These are phyloP conservation scores for Solenopsis fugax DNA, from an alignment of 1,140 invertebrate genomes.

Conservation along the genomic window DNA sequence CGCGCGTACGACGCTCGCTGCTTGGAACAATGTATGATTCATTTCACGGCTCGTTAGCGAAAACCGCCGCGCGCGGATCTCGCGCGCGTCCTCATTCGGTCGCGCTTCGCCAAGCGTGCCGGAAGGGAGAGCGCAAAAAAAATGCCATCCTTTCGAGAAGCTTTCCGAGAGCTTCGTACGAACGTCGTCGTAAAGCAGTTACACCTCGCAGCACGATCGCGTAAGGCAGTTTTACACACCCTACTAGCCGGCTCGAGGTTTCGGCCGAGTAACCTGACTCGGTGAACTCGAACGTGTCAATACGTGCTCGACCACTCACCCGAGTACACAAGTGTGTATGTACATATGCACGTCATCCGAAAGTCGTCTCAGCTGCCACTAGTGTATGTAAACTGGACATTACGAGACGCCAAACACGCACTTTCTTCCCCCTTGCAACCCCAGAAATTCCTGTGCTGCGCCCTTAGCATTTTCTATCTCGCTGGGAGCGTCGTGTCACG, in stretches of 20 bases:
- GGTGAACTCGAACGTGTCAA: slow-evolving; percentile 21
- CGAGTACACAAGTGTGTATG: not conserved
- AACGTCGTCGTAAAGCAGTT: not conserved
- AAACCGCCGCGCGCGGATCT: slow-evolving; percentile 33
- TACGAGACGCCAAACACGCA: slow-evolving; percentile 19
- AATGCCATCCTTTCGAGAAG: not conserved
- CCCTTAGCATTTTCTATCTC: not conserved
- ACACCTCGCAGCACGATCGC: not conserved
- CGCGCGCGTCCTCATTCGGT: slow-evolving; percentile 34
- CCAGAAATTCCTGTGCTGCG: not conserved
- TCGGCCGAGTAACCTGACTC: slow-evolving; percentile 42
- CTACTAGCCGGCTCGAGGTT: slow-evolving; percentile 4
- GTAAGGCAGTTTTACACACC: slow-evolving; percentile 33
- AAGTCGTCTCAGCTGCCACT: not conserved
- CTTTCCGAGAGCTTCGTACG: slow-evolving; percentile 1
- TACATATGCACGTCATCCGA: not conserved
- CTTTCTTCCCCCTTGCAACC: not conserved
- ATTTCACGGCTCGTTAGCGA: slow-evolving; percentile 78
- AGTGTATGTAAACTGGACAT: not conserved
- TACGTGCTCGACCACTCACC: not conserved
- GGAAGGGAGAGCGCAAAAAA: slow-evolving; percentile 49
- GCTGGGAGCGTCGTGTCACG: not conserved
- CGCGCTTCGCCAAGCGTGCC: slow-evolving; percentile 33
- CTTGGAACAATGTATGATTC: slow-evolving; percentile 64
- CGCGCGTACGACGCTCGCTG: slow-evolving; percentile 13